Evolutionary conservation across 2,888 invertebrate genomes (phyloP), one percentile per base, ranked within the genome.

Genomic region (Rutpela maculata): DNA sequence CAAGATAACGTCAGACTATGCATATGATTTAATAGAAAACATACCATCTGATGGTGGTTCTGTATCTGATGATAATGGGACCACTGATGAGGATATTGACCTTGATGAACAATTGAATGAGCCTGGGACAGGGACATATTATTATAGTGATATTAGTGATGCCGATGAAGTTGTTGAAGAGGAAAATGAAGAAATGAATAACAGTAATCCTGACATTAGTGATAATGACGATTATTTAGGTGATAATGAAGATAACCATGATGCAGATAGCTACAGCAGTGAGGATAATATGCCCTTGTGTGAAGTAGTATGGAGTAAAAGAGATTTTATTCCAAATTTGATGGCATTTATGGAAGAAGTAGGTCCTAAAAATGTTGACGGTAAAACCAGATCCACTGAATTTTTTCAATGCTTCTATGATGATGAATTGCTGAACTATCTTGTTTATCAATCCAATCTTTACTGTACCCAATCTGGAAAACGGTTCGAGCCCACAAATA

Each of bases 361-460:
- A 12, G 69, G 69, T 12, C 56, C 26, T 26, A 69, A 18, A 70
- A 57, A 69, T 17, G 60, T 22, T 11, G 60, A 22, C 12, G 60
- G 26, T 22, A 60, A 26, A 26, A 19, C 26, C 12, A 60, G 19
- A 11, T 10, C 19, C 10, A 60, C 19, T 26, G 19, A 60, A 22
- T 70, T 59, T 70, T 59, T 38, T 18, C 60, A 38, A 22, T 60
- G 59, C 15, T 59, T 70, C 59, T 22, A 22, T 69, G 50, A 69
- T 56, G 69, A 69, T n/a, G 56, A 18, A 10, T 38, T 69, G 6
- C 55, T 69, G 56, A 56, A 69, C 1, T 7, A 60, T 31, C 18
- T 60, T 19, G 26, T 26, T 26, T 60, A n/a, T 15, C 60, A 60
- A 60, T 19, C 60, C 26, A 60, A 60, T 60, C 26, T 60, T 11